These are phyloP conservation scores for Acyrthosiphon pisum DNA, from an alignment of 1,140 invertebrate genomes.

Conservation along the genomic window DNA sequence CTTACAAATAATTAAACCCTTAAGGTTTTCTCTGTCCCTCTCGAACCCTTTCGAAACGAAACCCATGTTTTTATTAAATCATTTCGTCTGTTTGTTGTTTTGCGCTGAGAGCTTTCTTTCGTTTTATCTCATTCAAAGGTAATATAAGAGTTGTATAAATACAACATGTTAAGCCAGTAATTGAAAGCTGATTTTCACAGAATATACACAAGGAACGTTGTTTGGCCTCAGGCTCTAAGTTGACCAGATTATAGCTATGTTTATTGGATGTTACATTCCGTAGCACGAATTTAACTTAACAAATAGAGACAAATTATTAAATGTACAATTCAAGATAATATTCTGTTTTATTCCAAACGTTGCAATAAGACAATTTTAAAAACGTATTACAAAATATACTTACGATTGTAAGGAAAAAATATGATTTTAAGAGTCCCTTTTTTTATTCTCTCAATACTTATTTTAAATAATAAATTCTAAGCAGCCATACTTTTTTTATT, in stretches of 20 bases:
- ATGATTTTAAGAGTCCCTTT: no score
- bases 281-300: neutral
- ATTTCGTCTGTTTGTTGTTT: conserved; percentile 18
- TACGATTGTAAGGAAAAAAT: neutral
- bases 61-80: conserved; percentile 4
- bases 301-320: neutral
- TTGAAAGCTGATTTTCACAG: neutral
- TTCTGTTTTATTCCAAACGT: neutral
- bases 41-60: neutral
- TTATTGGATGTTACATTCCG: neutral
- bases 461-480: no score
- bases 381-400: neutral
- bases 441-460: no score
- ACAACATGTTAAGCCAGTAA: neutral
- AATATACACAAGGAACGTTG: neutral
- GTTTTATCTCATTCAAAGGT: neutral
- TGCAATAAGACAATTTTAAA: neutral
- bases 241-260: neutral
- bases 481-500: no score
- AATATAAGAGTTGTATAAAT: neutral
- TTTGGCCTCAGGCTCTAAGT: neutral
- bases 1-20: neutral
- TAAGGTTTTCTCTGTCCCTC: neutral
- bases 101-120: neutral
- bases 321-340: neutral